Percentiles rank a stretch among this genome's conserved stretches.
Evolutionary conservation across 2,113 vertebrate genomes (phyloP).

Genomic region (Isichthys henryi): DNA sequence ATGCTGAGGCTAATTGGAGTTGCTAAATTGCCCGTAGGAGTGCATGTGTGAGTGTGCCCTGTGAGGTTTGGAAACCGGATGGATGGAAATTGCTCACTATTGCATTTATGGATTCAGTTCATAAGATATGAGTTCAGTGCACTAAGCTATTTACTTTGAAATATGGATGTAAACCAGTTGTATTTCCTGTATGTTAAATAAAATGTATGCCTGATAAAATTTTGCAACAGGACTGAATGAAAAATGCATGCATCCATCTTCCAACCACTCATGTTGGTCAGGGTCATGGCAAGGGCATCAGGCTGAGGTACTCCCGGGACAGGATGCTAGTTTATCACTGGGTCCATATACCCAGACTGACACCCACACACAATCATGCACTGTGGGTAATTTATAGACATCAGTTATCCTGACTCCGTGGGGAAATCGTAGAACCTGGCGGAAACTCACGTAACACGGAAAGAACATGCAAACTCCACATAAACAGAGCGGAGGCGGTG

Average conservation of each 20-base stretch:
- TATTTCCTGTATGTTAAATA: neutral
- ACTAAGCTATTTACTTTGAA: neutral
- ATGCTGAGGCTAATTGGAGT: too few species aligned
- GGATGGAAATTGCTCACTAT: neutral
- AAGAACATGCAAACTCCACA: neutral
- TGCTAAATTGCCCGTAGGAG: too few species aligned
- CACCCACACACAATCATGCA: neutral
- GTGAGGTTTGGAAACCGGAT: too few species aligned
- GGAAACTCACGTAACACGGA: neutral
- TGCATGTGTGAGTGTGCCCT: too few species aligned
- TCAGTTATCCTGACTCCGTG: neutral
- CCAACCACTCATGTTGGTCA: neutral
- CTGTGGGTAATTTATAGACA: neutral
- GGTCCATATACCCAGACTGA: neutral
- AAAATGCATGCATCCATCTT: neutral
- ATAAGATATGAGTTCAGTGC: neutral
- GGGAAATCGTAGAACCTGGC: neutral
- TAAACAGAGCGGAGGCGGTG: neutral
- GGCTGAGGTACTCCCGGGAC: neutral
- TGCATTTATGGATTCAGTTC: neutral
- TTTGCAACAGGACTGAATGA: neutral
- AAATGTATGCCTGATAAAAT: neutral
- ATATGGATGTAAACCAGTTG: neutral
- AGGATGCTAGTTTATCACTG: neutral
- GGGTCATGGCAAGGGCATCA: neutral